Base-by-base conservation (phyloP, 2,797 vertebrate genomes). In the Onychomys torridus region DNA sequence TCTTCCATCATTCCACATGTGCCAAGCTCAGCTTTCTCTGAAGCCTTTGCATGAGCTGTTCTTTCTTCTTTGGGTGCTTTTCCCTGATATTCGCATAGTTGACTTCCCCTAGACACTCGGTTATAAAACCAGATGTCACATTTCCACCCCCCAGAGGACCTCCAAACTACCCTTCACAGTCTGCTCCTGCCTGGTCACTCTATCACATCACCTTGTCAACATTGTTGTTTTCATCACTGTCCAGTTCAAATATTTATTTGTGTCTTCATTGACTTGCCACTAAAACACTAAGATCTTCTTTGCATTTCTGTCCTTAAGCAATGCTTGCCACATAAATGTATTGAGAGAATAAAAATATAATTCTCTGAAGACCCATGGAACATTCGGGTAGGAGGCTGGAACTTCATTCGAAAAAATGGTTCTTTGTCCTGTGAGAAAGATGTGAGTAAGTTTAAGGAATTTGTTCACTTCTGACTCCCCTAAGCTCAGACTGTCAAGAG, bases 331-430 rank as follows among this genome's bases (percentile, higher is more conserved):
- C 59, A 71, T 67, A n/a, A 86, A 94, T 29, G 81, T 92, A 90
- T 55, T 91, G 29, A 92, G 29, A 61, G 34, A 17, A 67, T 86
- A 21, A 81, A 87, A 89, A 76, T 84, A 57, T 67, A 87, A 90
- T 73, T 96, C 37, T 12, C 52, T 86, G 29, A 75, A 92, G 32
- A 8, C 78, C 52, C 13, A 76, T 61, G 19, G 29, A 91, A 89
- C 90, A 25, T 75, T 61, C 52, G 55, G 17, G 5, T 4, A 19
- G 11, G 63, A 78, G 2, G 34, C 23, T 89, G 3, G 61, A 90
- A 86, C 81, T 86, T 89, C 29, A 89, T 76, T 83, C 7, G 27
- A 84, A 57, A 57, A 73, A 40, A n/a, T 85, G 8, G 1, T 19
- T 94, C 76, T 94, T 87, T 79, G 27, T 57, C 79, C 37, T 63